Evolutionary conservation across 2,113 vertebrate genomes (phyloP), one percentile per base, ranked within the genome.

Genomic region (Pelobates fuscus): DNA sequence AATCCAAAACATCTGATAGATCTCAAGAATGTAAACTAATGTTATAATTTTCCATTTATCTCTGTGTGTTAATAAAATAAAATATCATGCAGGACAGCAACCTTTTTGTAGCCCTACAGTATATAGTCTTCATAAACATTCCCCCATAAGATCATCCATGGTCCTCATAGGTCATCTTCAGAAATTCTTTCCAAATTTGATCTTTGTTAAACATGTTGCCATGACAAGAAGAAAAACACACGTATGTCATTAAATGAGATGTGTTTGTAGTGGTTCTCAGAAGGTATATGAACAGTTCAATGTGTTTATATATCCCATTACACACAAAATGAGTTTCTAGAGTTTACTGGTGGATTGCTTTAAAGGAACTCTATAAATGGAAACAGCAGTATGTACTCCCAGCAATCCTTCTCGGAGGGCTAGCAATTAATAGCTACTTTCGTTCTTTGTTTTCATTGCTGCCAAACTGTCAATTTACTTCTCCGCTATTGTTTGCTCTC

Each of bases 381-480:
- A 27, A 37, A 37, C 5, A 32, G 54, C 32, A 67, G 41, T 55
- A 29, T 2, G 44, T 52, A 11, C 63, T 49, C 25, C 2, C 37
- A 67, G 54, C 23, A 20, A 75, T 75, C 43, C 63, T 75, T 67
- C 63, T 68, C 73, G 30, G 64, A 68, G 64, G 65, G 41, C 55
- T 68, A 15, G 57, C 55, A 68, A 77, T 77, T 77, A 77, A 77
- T 61, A 61, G 67, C 26, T 77, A 20, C 64, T 77, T 77, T 77
- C 65, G 8, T 55, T 61, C 30, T 57, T 30, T 77, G 65, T 65
- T 77, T 67, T 68, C 73, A 61, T 68, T 30, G 54, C 65, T 77
- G 55, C 73, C 73, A 68, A 77, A 77, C 55, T 60, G 64, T 55
- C 73, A 59, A 67, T 49, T 77, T 77, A 26, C 41, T 77, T 68